Evolutionary conservation across 2,888 invertebrate genomes (phyloP), one percentile per base, ranked within the genome.

Genomic region (Meteorus cinctellus): DNA sequence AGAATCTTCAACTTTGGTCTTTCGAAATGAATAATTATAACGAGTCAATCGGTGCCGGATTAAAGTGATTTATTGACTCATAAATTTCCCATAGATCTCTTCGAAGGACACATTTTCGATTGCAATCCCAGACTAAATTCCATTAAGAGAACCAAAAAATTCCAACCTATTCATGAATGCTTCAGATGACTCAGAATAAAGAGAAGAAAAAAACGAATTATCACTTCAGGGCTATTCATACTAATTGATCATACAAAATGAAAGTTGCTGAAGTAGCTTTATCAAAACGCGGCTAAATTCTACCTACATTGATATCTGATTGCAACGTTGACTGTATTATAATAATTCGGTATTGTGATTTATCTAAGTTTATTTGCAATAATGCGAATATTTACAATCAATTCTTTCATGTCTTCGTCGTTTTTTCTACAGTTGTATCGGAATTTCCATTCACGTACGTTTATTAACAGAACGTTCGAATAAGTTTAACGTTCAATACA

Each of bases 361-460:
- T 72, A 75, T 75, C 65, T 74, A 74, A 62, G 36, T 71, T 69
- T 75, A 75, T 62, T 48, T 77, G 78, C 48, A 75, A 55, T 78
- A 78, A 78, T 77, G 74, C 73, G 71, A 79, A 63, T 81, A 79
- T 81, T 77, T 81, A 81, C 81, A 83, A 78, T 76, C 73, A 66
- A 74, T 76, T 77, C 31, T 55, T 48, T 70, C 60, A 48, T 72
- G 66, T 48, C 34, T 72, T 31, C 67, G 41, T 41, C 8, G 41
- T 48, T 71, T 59, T 72, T 70, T 69, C 63, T 55, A 72, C 63
- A 72, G 24, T 72, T 31, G 63, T 41, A 63, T 63, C 62, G n/a
- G 24, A 72, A 60, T 72, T 62, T 70, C 16, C 55, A 69, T 31
- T 27, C 60, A 70, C 41, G 19, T 60, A 70, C 41, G 36, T 70